Conservation (phyloP, 2,113 vertebrate species). For the Pyxicephalus adspersus region DNA sequence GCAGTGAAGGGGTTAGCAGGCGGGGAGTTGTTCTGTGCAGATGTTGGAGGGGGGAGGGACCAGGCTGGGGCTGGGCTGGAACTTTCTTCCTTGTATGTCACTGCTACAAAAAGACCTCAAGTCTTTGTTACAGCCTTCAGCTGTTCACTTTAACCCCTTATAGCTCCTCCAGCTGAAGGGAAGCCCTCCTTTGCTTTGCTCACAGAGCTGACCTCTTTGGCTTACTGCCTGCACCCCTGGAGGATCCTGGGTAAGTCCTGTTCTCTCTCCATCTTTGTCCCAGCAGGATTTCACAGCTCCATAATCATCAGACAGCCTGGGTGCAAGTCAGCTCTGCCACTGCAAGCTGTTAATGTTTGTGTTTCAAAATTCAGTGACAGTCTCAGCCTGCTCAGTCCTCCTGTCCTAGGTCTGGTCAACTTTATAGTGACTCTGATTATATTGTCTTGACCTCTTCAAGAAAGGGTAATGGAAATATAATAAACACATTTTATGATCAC, state of each 20-base stretch:
- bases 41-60: constrained; percentile 30
- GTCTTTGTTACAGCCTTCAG: constrained; percentile 16
- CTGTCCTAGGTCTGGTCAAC: too few relatives aligned
- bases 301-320: neutral
- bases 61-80: constrained; percentile 13
- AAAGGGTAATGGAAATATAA: too few relatives aligned
- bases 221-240: neutral
- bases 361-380: too few relatives aligned
- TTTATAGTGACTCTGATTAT: too few relatives aligned
- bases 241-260: constrained; percentile 44
- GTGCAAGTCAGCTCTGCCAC: neutral
- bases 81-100: constrained; percentile 29
- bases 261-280: neutral
- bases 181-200: too few relatives aligned
- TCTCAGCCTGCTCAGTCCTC: too few relatives aligned
- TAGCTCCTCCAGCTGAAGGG: neutral
- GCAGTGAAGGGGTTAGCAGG: neutral
- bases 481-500: too few relatives aligned
- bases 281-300: neutral
- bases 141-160: constrained; percentile 31
- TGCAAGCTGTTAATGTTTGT: too few relatives aligned
- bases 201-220: neutral
- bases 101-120: constrained; percentile 30
- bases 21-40: constrained; percentile 2
- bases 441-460: too few relatives aligned